Evolutionary conservation across 2,113 vertebrate genomes (phyloP).

Genomic region (Microcebus lehilahytsara): DNA sequence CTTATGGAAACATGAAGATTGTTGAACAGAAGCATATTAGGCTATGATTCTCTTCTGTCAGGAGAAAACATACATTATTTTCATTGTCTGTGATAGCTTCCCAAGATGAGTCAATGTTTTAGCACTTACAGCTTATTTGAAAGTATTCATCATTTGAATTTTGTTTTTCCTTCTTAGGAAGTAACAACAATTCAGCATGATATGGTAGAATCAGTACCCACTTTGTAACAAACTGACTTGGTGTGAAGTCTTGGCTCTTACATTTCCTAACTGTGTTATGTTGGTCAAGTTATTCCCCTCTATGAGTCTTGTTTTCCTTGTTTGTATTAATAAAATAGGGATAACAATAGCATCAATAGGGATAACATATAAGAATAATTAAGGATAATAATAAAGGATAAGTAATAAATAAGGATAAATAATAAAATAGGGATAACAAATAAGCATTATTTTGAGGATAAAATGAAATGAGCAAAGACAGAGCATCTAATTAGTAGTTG

Average conservation of each 20-base stretch:
- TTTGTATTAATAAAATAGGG: neutral
- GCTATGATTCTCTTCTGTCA: neutral
- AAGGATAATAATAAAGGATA: too few relatives aligned
- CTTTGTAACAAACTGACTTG: neutral
- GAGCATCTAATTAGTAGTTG: neutral
- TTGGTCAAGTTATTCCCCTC: neutral
- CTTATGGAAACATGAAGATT: neutral
- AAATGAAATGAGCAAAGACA: neutral
- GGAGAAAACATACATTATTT: neutral
- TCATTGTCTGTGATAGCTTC: neutral
- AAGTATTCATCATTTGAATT: conserved; percentile 19
- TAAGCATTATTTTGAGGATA: neutral
- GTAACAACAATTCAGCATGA: neutral
- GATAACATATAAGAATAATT: neutral
- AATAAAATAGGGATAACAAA: neutral
- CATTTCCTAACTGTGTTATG: neutral
- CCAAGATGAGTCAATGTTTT: neutral
- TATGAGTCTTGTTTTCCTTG: neutral
- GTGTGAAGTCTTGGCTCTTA: neutral
- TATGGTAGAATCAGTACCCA: neutral
- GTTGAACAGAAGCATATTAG: neutral
- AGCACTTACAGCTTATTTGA: neutral
- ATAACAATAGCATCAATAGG: neutral
- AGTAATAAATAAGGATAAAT: neutral
- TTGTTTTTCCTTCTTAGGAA: neutral